Percentiles rank a stretch among this genome's conserved stretches.
These are phyloP conservation scores for Rhopilema esculentum DNA, from an alignment of 30 jellyfish, hydroid and myxozoan genomes.

Conservation along the genomic window DNA sequence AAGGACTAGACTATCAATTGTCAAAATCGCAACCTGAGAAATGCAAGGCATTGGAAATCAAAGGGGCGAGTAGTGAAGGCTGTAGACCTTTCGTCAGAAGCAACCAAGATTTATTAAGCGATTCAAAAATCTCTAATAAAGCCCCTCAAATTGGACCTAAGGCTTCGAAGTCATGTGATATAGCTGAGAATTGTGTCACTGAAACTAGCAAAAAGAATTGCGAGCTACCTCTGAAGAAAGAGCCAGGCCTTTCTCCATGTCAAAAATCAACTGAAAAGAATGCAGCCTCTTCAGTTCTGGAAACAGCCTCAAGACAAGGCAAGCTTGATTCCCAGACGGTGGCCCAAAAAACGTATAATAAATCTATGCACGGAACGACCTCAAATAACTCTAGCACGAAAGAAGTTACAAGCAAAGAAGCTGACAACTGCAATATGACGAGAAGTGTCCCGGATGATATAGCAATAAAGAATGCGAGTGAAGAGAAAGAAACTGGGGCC, in stretches of 20 bases:
- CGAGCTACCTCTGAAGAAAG: neutral
- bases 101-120: neutral
- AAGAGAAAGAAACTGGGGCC: neutral
- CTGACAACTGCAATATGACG: neutral
- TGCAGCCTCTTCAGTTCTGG: too few relatives aligned
- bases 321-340: too few relatives aligned
- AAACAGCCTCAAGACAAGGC: too few relatives aligned
- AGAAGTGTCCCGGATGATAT: neutral
- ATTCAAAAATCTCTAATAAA: neutral
- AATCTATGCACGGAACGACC: too few relatives aligned
- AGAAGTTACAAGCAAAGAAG: neutral
- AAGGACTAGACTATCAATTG: neutral
- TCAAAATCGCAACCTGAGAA: neutral
- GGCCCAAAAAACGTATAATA: too few relatives aligned
- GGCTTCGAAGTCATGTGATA: neutral
- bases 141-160: neutral
- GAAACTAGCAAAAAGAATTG: neutral
- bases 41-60: neutral
- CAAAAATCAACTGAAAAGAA: too few relatives aligned
- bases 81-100: neutral
- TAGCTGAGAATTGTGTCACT: neutral
- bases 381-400: neutral
- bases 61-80: neutral
- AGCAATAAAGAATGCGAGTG: neutral
- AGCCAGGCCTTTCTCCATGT: neutral